Conservation (phyloP, 2,888 invertebrate species). For the Hydraecia micacea region DNA sequence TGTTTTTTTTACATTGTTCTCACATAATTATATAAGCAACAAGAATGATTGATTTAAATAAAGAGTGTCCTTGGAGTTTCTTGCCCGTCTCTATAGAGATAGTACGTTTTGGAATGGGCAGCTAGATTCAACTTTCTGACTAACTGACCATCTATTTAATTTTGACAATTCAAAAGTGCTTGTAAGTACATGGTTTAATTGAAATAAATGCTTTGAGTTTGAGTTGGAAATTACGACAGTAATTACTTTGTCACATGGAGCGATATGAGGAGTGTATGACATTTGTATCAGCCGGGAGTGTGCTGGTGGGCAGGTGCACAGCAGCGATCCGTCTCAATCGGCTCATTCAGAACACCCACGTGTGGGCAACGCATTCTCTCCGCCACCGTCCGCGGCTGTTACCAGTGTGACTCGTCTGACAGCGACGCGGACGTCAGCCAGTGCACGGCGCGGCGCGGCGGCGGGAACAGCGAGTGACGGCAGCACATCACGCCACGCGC, state of each 20-base stretch:
- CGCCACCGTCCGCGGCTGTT: neutral
- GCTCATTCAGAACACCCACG: neutral
- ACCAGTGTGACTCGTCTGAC: neutral
- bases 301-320: neutral
- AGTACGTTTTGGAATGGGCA: no score
- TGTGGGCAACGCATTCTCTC: neutral
- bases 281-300: neutral
- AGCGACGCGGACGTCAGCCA: neutral
- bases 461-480: neutral
- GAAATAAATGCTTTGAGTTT: no score
- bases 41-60: no score
- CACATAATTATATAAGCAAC: no score
- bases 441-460: no score
- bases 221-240: neutral
- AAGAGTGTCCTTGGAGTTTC: no score
- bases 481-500: conserved; percentile 14
- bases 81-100: no score
- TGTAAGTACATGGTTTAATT: no score
- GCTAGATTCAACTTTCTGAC: no score
- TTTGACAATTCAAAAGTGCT: no score
- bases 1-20: no score
- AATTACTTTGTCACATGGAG: neutral
- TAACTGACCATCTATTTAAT: no score
- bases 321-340: neutral
- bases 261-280: neutral